Percentiles rank a stretch among this genome's conserved stretches.
phyloP scores from a whole-genome alignment of 1,140 invertebrate species.

The Cotesia glomerata region DNA sequence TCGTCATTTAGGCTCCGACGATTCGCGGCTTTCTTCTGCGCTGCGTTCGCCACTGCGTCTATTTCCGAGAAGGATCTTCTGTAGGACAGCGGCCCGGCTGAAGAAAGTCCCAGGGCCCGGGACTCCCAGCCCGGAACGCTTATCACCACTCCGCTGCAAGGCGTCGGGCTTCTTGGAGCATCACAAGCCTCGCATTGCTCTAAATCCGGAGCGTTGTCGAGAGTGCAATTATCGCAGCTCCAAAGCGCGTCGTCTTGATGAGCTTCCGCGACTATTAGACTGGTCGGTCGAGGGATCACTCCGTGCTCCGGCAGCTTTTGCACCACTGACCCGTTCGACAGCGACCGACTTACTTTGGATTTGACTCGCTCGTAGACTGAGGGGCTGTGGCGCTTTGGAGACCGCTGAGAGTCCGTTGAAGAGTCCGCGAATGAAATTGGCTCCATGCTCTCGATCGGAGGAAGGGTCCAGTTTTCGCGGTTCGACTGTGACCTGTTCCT shows the following conservation, averaged over 20 bases:
- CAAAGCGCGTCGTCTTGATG: slow-evolving; percentile 59
- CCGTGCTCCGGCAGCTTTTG: slow-evolving; percentile 50
- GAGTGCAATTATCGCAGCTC: slow-evolving; percentile 68
- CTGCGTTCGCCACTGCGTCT: slow-evolving; percentile 52
- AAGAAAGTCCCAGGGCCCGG: slow-evolving; percentile 49
- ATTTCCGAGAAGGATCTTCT: slow-evolving; percentile 71
- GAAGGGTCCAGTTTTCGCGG: slow-evolving; percentile 54
- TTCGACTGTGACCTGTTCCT: slow-evolving; percentile 45
- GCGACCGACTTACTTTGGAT: slow-evolving; percentile 65
- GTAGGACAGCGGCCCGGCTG: slow-evolving; percentile 66
- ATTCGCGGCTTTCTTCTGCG: slow-evolving; percentile 56
- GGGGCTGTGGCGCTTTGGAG: slow-evolving; percentile 64
- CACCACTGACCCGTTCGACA: slow-evolving; percentile 64
- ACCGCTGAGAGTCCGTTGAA: slow-evolving; percentile 50
- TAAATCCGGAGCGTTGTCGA: slow-evolving; percentile 62
- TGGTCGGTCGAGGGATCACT: slow-evolving; percentile 50
- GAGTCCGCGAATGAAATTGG: slow-evolving; percentile 47
- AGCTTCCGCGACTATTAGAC: slow-evolving; percentile 53
- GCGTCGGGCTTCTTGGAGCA: slow-evolving; percentile 64
- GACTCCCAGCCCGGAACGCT: slow-evolving; percentile 64
- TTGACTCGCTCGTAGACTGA: slow-evolving; percentile 69
- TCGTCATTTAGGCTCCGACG: slow-evolving; percentile 69
- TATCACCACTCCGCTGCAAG: slow-evolving; percentile 63
- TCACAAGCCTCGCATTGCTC: slow-evolving; percentile 71
- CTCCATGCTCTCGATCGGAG: slow-evolving; percentile 52